Percentiles rank a stretch among this genome's conserved stretches.
phyloP scores from a whole-genome alignment of 2,888 invertebrate species.

The Lomographa bimaculata region DNA sequence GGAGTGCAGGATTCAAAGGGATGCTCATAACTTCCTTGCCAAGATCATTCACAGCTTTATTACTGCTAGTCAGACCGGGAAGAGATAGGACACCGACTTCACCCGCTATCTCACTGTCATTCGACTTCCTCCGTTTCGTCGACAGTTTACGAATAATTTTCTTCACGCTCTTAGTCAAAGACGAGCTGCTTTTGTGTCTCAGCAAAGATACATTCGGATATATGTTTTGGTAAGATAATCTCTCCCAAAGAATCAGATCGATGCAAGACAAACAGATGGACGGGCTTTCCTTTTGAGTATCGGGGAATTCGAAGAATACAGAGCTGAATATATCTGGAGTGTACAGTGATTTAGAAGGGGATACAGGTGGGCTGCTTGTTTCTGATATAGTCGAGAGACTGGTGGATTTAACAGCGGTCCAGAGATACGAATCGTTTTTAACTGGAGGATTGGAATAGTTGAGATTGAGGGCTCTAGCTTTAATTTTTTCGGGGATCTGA shows the following conservation, averaged over 20 bases:
- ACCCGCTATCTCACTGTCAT: conserved; percentile 48
- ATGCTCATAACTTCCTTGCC: conserved; percentile 65
- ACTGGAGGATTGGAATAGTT: conserved; percentile 40
- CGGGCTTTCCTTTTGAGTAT: conserved; percentile 43
- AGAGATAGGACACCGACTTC: conserved; percentile 68
- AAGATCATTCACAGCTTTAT: conserved; percentile 58
- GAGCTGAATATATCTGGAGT: conserved; percentile 69
- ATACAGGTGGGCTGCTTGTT: conserved; percentile 49
- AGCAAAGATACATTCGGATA: conserved; percentile 65
- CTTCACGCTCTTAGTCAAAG: conserved; percentile 51
- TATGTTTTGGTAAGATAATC: conserved; percentile 55
- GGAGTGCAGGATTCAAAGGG: conserved; percentile 65
- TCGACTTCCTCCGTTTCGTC: conserved; percentile 49
- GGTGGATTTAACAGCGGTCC: conserved; percentile 50
- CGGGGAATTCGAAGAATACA: conserved; percentile 69
- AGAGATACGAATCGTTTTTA: conserved; percentile 66
- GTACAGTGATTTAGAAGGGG: conserved; percentile 44
- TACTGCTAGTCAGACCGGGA: conserved; percentile 61
- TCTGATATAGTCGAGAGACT: conserved; percentile 70
- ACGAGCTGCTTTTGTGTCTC: conserved; percentile 51
- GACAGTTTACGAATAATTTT: conserved; percentile 45
- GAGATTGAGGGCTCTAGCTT: conserved; percentile 47
- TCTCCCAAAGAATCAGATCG: conserved; percentile 75
- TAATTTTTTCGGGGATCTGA: conserved; percentile 57
- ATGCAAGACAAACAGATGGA: conserved; percentile 59